Conservation (phyloP, 2,113 vertebrate species). For the Petrocephalus microphthalmus region DNA sequence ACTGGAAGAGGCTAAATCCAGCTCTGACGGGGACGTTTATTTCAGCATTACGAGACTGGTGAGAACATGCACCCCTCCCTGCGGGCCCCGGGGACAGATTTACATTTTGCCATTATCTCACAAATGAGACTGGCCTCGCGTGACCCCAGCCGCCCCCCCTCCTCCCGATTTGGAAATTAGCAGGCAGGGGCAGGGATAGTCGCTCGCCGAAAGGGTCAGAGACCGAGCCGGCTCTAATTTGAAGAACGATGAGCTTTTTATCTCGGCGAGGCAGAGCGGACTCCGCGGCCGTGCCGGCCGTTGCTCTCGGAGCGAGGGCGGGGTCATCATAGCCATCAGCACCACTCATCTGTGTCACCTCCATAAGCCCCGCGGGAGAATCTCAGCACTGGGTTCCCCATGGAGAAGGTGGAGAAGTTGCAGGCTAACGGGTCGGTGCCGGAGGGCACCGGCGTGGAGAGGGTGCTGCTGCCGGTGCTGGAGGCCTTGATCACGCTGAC, state of each 20-base stretch:
- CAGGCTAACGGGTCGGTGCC: slow-evolving; percentile 35
- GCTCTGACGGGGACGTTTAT: slow-evolving; percentile 12
- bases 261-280: not conserved
- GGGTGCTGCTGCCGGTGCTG: slow-evolving; percentile 49
- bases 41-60: not conserved
- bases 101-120: slow-evolving; percentile 3
- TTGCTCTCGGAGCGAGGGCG: not conserved
- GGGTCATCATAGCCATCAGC: not conserved
- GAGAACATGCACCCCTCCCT: not conserved
- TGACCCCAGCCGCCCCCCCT: not conserved
- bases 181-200: not conserved
- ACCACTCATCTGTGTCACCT: not conserved
- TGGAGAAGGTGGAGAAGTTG: slow-evolving; percentile 21
- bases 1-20: too few relatives aligned
- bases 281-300: not conserved
- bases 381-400: not conserved
- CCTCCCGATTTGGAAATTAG: not conserved
- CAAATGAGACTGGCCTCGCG: not conserved
- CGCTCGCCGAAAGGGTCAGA: not conserved
- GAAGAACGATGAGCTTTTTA: not conserved
- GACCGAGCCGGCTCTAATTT: not conserved
- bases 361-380: not conserved
- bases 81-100: not conserved
- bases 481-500: slow-evolving; percentile 56
- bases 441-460: slow-evolving; percentile 27